Evolutionary conservation across 92 coral and sea anemone genomes (phyloP).

Genomic region (Umimayanthus kanabou): DNA sequence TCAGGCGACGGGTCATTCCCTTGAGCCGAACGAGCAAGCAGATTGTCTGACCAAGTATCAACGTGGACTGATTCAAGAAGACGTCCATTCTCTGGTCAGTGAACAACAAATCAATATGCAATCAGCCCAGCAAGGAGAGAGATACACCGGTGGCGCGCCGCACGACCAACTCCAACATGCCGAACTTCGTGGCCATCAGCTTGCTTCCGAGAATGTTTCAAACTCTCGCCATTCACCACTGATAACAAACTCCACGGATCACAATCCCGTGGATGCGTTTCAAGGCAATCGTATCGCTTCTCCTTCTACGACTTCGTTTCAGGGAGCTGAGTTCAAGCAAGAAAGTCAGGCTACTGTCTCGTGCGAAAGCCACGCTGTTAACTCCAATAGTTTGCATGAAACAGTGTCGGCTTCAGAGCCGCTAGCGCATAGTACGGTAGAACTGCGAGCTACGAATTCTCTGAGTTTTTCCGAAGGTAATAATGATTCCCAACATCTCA

Average conservation of each 20-base stretch:
- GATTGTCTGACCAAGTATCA: conserved; percentile 60
- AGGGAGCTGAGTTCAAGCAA: conserved; percentile 78
- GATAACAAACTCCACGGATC: conserved; percentile 40
- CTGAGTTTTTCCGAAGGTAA: conserved; percentile 54
- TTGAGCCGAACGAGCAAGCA: conserved; percentile 58
- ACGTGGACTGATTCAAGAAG: conserved; percentile 54
- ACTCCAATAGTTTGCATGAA: conserved; percentile 42
- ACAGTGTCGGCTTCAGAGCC: conserved; percentile 46
- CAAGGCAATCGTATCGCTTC: conserved; percentile 46
- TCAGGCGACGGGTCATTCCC: conserved; percentile 57
- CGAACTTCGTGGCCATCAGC: conserved; percentile 51
- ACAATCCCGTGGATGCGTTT: conserved; percentile 28
- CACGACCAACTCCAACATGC: conserved; percentile 45
- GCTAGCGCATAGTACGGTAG: conserved; percentile 41
- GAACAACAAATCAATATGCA: conserved; percentile 56
- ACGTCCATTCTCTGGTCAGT: conserved; percentile 31
- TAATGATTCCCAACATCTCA: conserved; percentile 52
- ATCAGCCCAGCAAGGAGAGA: conserved; percentile 56
- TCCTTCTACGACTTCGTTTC: conserved; percentile 51
- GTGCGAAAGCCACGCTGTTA: conserved; percentile 56
- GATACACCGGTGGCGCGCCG: conserved; percentile 23
- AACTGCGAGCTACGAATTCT: conserved; percentile 39
- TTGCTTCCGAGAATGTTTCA: conserved; percentile 25
- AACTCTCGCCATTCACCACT: conserved; percentile 36
- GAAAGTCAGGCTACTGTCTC: conserved; percentile 64